Evolutionary conservation across 1,140 invertebrate genomes (phyloP), one percentile per base, ranked within the genome.

Genomic region (Rhyzopertha dominica): DNA sequence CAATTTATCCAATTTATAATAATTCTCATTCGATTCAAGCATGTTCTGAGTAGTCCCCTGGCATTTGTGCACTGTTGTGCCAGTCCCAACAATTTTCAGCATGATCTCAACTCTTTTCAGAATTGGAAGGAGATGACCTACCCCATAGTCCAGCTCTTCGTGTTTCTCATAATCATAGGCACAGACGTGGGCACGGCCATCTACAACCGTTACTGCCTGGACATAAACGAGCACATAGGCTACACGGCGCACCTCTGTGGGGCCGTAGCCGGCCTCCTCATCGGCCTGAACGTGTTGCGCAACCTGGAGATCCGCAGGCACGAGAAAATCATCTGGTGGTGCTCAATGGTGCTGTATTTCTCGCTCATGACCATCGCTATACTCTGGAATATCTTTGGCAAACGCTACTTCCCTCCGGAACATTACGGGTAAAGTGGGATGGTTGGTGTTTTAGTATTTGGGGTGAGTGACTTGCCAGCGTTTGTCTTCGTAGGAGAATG

Each of bases 91-190:
- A n/a, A n/a, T n/a, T n/a, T n/a, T n/a, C n/a, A n/a, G n/a, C n/a
- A n/a, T n/a, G n/a, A n/a, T n/a, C n/a, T n/a, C n/a, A n/a, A n/a
- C n/a, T n/a, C 30, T 47, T 74, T 74, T 22, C 62, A 87, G 85
- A 95, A 96, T 67, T 96, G 89, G 85, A 72, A 74, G 25, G 88
- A 96, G 69, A 95, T 95, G 90, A 85, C 91, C 58, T 90, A 85
- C 62, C 86, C 87, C 1, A 74, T 84, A 29, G 70, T 87, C 1
- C 86, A 94, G 53, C 66, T 93, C 5, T 57, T 89, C 14, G 77
- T 88, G 13, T 87, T 93, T 56, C 48, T 90, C 0, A 61, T 88
- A 1, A 74, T 95, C 41, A 80, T 80, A 1, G 38, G 14, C 19
- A 32, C 17, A 22, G 90, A 94, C 67, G 69, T 92, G 26, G 86